A percentile compares a stretch with the other conserved stretches of the same genome.
phyloP scores from a whole-genome alignment of 2,888 invertebrate species.

The Cataglyphis altisquamis region DNA sequence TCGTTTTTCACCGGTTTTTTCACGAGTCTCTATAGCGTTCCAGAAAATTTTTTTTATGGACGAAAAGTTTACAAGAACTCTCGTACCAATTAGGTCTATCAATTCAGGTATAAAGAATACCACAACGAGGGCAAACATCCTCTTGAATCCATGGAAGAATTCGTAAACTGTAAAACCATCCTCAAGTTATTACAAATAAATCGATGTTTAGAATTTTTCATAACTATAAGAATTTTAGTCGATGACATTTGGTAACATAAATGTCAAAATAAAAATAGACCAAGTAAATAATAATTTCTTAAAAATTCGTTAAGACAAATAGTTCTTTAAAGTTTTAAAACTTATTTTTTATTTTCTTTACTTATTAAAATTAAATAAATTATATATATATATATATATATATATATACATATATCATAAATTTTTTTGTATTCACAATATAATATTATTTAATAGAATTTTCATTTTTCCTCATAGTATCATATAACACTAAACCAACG shows the following conservation, averaged over 20 bases:
- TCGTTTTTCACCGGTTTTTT: conserved; percentile 76
- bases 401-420: no score
- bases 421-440: no score
- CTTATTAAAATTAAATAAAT: no score
- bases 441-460: no score
- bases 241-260: background rate
- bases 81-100: conserved; percentile 79
- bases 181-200: background rate
- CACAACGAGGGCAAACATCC: conserved; percentile 81
- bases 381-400: no score
- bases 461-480: no score
- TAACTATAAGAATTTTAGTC: background rate
- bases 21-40: conserved; percentile 78
- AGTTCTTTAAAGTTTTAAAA: no score
- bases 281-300: background rate
- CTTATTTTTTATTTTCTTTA: no score
- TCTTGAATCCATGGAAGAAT: conserved; percentile 81
- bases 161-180: conserved; percentile 73
- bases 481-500: no score
- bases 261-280: background rate
- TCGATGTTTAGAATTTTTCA: background rate
- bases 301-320: no score
- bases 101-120: conserved; percentile 83
- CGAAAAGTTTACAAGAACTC: conserved; percentile 78
- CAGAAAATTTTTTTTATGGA: conserved; percentile 82